Conservation (phyloP, 2,888 invertebrate species). For the Amiota mariae region DNA sequence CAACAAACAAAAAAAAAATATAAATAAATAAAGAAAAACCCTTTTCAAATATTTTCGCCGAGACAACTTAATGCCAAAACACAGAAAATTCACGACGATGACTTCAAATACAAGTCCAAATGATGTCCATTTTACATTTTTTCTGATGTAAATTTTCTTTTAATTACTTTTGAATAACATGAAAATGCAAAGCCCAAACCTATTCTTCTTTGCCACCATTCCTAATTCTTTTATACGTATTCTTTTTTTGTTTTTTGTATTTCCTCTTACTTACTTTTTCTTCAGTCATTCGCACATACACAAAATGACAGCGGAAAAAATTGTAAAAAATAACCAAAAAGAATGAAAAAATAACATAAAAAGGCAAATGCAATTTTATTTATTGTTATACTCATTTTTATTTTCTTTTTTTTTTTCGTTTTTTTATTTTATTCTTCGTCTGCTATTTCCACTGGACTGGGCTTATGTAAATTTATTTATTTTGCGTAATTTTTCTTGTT, state of each 20-base stretch:
- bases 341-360: constrained; percentile 40
- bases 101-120: neutral
- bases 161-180: constrained; percentile 65
- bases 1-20: neutral
- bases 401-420: constrained; percentile 35
- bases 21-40: neutral
- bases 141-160: constrained; percentile 52
- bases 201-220: constrained; percentile 24
- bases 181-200: constrained; percentile 44
- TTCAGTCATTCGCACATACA: neutral
- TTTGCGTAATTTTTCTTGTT: constrained; percentile 69
- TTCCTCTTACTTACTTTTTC: constrained; percentile 18
- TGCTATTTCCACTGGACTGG: constrained; percentile 36
- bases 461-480: constrained; percentile 70
- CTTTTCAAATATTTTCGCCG: constrained; percentile 20
- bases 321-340: constrained; percentile 39
- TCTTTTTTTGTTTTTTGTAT: too few relatives aligned
- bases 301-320: constrained; percentile 38
- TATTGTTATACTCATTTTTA: constrained; percentile 62
- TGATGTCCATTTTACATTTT: neutral
- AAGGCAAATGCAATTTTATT: constrained; percentile 65
- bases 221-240: too few relatives aligned
- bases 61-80: constrained; percentile 43
- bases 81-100: neutral
- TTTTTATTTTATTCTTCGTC: constrained; percentile 19